Base-by-base conservation (phyloP, 2,113 vertebrate genomes). In the Ascaphus truei region DNA sequence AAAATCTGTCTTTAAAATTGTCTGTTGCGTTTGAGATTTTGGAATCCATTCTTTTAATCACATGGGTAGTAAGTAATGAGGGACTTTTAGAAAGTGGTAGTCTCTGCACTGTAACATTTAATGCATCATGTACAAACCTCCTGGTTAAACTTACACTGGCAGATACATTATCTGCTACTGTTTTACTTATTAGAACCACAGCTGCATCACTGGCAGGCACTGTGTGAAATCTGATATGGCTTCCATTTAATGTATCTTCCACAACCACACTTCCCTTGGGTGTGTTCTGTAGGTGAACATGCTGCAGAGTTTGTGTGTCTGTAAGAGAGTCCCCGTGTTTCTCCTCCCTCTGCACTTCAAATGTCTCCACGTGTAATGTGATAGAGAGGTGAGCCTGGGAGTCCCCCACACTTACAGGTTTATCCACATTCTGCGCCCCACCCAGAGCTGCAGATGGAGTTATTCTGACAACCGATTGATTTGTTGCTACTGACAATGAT, bases 1-100 rank as follows among this genome's bases (percentile, higher is more conserved):
- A 6, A 60, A 43, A 4, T 2, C 1, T 3, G 3, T 15, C n/a
- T 1, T 11, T 36, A 0, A 69, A 18, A 50, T 26, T 25, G 1
- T 25, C 2, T 15, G 51, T 74, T 0, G 0, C 66, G 0, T 0
- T 57, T 0, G 47, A 59, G 8, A 26, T 3, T 1, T 75, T 18
- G 1, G 61, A 66, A 45, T 64, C 6, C 7, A 2, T 2, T 31
- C 13, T 18, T 1, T 36, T 34, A 1, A 2, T 1, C 1, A 53
- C 13, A 7, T 84, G 81, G 58, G 77, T 71, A 3, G 80, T 2
- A 31, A 71, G 60, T 36, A 81, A 10, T 39, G 80, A 53, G 7
- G 1, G 58, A 10, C 13, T 71, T 50, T 58, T 31, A 4, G 75
- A 23, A 26, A 71, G 16, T 41, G 4, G 30, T 18, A 23, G 7